These are phyloP conservation scores for Halcyon smyrnensis DNA, from an alignment of 2,797 vertebrate species.

Conservation along the genomic window DNA sequence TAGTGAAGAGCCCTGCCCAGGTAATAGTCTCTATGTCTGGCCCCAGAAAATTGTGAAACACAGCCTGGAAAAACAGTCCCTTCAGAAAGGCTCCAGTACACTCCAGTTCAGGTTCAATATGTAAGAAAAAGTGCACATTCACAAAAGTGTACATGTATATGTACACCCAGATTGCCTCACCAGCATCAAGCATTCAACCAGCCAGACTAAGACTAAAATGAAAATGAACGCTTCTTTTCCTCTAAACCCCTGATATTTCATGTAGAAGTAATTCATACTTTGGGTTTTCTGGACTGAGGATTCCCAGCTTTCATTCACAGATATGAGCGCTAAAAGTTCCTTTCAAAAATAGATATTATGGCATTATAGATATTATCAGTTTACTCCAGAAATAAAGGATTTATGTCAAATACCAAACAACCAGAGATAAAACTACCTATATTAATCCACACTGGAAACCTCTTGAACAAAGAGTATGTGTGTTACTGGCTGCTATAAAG, in stretches of 20 bases:
- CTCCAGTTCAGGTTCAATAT: neutral
- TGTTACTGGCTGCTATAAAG: neutral
- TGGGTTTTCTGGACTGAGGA: neutral
- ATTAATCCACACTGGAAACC: neutral
- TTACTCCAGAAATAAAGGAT: neutral
- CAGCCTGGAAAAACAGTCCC: neutral
- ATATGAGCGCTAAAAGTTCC: neutral
- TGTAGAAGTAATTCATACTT: neutral
- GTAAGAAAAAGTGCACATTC: neutral
- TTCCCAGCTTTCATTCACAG: conserved; percentile 25
- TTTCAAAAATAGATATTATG: neutral
- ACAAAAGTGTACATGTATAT: neutral
- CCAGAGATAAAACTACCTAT: neutral
- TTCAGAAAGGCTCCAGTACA: neutral
- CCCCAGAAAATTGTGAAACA: neutral
- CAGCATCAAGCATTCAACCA: neutral
- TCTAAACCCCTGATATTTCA: neutral
- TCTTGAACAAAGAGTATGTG: neutral
- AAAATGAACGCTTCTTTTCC: neutral
- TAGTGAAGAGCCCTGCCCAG: neutral
- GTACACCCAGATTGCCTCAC: neutral
- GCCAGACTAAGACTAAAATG: neutral
- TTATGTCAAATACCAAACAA: conserved; percentile 1
- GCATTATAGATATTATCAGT: neutral
- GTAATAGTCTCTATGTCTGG: neutral